A percentile compares a stretch with the other conserved stretches of the same genome.
phyloP scores from a whole-genome alignment of 1,140 invertebrate species.

The Diabrotica virgifera region DNA sequence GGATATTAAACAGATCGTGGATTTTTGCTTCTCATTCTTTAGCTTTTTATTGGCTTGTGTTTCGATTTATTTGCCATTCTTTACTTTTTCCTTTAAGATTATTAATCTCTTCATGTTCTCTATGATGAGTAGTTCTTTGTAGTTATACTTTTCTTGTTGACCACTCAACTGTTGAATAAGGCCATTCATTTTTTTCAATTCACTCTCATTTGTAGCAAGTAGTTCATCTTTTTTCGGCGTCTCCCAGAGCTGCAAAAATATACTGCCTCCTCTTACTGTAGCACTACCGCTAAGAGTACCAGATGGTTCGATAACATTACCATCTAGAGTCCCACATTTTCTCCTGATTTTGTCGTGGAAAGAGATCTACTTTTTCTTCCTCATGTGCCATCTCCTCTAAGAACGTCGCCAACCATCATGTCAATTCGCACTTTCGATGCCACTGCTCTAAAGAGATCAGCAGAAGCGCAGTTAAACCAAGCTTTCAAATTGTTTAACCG shows the following conservation, averaged over 20 bases:
- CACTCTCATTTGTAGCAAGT: conserved; percentile 52
- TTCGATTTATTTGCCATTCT: no score
- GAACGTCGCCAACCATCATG: no score
- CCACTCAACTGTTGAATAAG: conserved; percentile 54
- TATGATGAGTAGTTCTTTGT: conserved; percentile 74
- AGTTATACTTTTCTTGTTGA: conserved; percentile 59
- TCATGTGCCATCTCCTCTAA: no score
- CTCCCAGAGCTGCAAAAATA: conserved; percentile 50
- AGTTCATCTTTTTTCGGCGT: conserved; percentile 45
- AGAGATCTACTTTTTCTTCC: no score
- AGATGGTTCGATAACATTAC: conserved; percentile 86
- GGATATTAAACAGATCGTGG: no score
- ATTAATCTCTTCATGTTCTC: conserved; percentile 75
- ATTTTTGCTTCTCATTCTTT: no score
- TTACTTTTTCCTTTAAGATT: no score
- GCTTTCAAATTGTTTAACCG: no score
- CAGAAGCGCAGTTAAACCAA: no score
- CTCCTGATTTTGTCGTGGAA: conserved; percentile 74
- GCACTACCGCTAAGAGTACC: conserved; percentile 87
- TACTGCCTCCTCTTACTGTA: conserved; percentile 51
- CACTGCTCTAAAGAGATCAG: no score
- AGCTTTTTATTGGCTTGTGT: no score
- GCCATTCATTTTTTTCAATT: conserved; percentile 53
- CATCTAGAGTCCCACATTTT: conserved; percentile 85
- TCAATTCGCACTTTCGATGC: no score